A percentile compares a stretch with the other conserved stretches of the same genome.
Evolutionary conservation across 2,888 invertebrate species (phyloP).

Genomic region (Orthosia gracilis): DNA sequence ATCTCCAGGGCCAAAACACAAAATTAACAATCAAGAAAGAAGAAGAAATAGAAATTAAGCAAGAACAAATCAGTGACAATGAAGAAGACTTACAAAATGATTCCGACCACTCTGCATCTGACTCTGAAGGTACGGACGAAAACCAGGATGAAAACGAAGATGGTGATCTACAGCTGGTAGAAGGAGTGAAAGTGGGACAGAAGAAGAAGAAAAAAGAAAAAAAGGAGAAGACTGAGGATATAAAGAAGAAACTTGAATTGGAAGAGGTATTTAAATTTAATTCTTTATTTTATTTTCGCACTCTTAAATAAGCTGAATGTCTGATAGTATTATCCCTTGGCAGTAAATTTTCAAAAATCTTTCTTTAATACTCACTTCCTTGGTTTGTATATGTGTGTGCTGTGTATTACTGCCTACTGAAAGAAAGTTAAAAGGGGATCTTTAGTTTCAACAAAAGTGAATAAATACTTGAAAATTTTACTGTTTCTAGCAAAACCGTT

Average conservation of each 20-base stretch:
- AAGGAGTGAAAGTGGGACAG: conserved; percentile 84
- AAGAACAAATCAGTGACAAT: conserved; percentile 71
- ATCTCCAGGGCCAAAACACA: conserved; percentile 20
- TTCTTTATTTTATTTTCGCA: too few species aligned
- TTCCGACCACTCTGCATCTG: conserved; percentile 60
- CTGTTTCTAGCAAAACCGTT: conserved; percentile 92
- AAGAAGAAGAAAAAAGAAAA: conserved; percentile 86
- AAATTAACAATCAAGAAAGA: conserved; percentile 67
- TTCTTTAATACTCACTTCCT: too few species aligned
- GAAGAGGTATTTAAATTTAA: conserved; percentile 78
- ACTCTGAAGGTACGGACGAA: conserved; percentile 47
- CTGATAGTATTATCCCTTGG: too few species aligned
- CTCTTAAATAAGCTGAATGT: too few species aligned
- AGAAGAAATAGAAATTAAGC: conserved; percentile 71
- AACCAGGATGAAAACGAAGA: conserved; percentile 60
- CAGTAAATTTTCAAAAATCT: too few species aligned
- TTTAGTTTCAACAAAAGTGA: too few species aligned
- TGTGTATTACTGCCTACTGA: too few species aligned
- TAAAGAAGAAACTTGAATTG: conserved; percentile 86
- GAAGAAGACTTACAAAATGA: conserved; percentile 70
- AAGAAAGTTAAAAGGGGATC: too few species aligned
- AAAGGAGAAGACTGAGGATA: conserved; percentile 85
- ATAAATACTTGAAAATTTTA: neutral
- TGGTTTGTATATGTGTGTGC: too few species aligned
- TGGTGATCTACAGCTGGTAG: conserved; percentile 81